Base-by-base conservation (phyloP, 2,113 vertebrate species). In the Alethe castanea region DNA sequence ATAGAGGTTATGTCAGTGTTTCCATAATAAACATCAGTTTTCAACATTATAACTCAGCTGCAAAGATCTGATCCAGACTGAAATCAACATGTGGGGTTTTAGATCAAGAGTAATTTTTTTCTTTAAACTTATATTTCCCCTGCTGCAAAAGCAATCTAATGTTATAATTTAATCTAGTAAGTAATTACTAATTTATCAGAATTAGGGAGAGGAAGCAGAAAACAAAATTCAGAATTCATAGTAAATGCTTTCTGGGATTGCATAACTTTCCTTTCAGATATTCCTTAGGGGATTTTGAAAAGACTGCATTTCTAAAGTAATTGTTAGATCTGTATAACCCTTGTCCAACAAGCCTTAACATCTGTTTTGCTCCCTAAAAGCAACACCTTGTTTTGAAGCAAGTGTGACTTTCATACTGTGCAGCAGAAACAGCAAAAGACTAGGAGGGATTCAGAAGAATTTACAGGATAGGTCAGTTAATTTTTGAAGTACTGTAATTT, bases 1-100 rank as follows among this genome's bases (percentile, higher is more conserved):
- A 95, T 62, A 95, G 84, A 91, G 54, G 82, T 65, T 95, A 88
- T 96, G 86, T 96, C 95, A 96, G 69, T 95, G 64, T 97, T 97
- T 97, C 94, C 95, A 83, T 88, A 94, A 94, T 93, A 92, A 97
- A 96, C 64, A 31, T 66, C 91, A 95, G 66, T 94, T 85, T 95
- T 96, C 70, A 10, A 53, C 79, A 82, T 47, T 96, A 25, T 54
- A 96, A 82, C 60, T 94, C 67, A 86, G 71, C 78, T 94, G 66
- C 91, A 72, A 94, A 42, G 31, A 94, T 72, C 71, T 84, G 70
- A 62, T 95, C 38, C 81, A 84, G 76, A 45, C 71, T 95, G 65
- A 95, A 95, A 95, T 87, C 24, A 95, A 83, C 62, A 89, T 54
- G 36, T 22, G 66, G 47, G 14, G 28, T 48, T 92, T 93, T 22